Evolutionary conservation across 2,113 vertebrate genomes (phyloP).

Genomic region (Sus scrofa): T2T-Sscrofa CM000812.6:220825501-220826000

Average conservation of each 20-base stretch:
- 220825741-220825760: too few species aligned
- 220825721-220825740: not conserved
- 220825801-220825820: too few species aligned
- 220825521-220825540: not conserved
- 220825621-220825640: not conserved
- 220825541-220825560: not conserved
- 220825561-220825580: not conserved
- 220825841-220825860: too few species aligned
- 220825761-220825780: too few species aligned
- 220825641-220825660: not conserved
- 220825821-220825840: too few species aligned
- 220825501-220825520: not conserved
- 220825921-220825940: not conserved
- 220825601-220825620: not conserved
- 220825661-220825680: not conserved
- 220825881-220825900: not conserved
- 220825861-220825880: not conserved
- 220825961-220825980: not conserved
- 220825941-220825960: not conserved
- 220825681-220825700: not conserved
- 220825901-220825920: not conserved
- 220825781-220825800: too few species aligned
- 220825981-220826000: not conserved
- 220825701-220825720: not conserved
- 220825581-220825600: not conserved